phyloP scores from a whole-genome alignment of 2,888 invertebrate genomes.

The Cerastoderma edule region DNA sequence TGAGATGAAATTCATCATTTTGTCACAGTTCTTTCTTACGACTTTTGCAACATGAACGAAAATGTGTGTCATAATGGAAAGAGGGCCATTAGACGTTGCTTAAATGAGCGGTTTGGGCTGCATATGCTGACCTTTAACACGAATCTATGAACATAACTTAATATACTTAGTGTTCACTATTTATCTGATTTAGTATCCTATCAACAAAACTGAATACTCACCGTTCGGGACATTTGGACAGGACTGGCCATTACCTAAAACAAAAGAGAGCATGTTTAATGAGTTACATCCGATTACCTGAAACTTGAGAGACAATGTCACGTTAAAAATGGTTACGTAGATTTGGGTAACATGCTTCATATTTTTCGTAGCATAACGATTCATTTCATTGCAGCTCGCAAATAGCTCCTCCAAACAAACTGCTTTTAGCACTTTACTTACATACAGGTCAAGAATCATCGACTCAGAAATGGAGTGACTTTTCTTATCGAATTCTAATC shows the following conservation, averaged over 20 bases:
- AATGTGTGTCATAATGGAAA: background rate
- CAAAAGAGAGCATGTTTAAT: background rate
- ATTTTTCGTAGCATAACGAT: too few species aligned
- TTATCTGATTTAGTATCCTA: background rate
- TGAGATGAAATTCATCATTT: background rate
- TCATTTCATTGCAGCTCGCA: too few species aligned
- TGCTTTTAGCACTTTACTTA: too few species aligned
- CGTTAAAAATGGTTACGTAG: too few species aligned
- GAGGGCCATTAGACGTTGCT: background rate
- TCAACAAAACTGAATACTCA: conserved; percentile 1
- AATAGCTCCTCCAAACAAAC: too few species aligned
- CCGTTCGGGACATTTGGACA: conserved; percentile 17
- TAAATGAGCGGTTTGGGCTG: background rate
- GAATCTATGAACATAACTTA: background rate
- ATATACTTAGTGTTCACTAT: background rate
- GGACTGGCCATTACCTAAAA: conserved; percentile 13
- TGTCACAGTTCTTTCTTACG: too few species aligned
- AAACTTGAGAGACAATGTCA: too few species aligned
- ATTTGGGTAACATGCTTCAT: too few species aligned
- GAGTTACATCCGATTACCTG: too few species aligned
- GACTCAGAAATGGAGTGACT: too few species aligned
- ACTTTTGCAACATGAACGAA: background rate
- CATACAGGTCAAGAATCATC: too few species aligned
- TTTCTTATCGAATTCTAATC: too few species aligned
- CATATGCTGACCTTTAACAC: background rate